Evolutionary conservation across 2,888 invertebrate genomes (phyloP).

Genomic region (Noctua comes): DNA sequence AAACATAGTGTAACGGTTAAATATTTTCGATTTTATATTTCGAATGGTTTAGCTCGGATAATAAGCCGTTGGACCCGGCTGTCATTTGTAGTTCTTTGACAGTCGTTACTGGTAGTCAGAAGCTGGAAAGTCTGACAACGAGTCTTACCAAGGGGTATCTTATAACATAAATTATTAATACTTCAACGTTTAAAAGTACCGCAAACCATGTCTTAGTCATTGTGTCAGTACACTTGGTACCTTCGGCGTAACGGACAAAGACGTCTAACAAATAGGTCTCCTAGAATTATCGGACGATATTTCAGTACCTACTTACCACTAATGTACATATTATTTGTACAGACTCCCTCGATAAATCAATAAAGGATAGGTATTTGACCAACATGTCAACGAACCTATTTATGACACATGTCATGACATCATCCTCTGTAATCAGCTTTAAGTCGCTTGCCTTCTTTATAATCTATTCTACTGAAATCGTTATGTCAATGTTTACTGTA

Average conservation of each 20-base stretch:
- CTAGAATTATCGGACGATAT: neutral
- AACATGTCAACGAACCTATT: constrained; percentile 46
- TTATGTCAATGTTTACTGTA: constrained; percentile 46
- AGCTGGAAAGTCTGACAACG: neutral
- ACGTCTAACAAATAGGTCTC: neutral
- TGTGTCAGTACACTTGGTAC: neutral
- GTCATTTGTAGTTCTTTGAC: neutral
- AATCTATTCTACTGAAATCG: constrained; percentile 45
- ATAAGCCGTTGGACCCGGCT: neutral
- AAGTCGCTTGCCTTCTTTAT: constrained; percentile 16
- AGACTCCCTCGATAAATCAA: constrained; percentile 29
- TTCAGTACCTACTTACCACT: constrained; percentile 11
- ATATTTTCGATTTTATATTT: constrained; percentile 55
- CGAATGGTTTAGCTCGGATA: constrained; percentile 37
- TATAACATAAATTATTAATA: neutral
- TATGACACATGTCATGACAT: constrained; percentile 49
- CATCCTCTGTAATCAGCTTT: constrained; percentile 18
- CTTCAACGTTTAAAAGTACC: constrained; percentile 10
- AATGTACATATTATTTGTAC: constrained; percentile 12
- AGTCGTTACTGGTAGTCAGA: neutral
- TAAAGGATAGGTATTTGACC: constrained; percentile 14
- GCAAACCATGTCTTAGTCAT: neutral
- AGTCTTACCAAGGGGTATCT: neutral
- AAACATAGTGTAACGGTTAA: constrained; percentile 57
- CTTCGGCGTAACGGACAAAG: neutral